Evolutionary conservation across 2,797 vertebrate genomes (phyloP).

Genomic region (Lacerta agilis): DNA sequence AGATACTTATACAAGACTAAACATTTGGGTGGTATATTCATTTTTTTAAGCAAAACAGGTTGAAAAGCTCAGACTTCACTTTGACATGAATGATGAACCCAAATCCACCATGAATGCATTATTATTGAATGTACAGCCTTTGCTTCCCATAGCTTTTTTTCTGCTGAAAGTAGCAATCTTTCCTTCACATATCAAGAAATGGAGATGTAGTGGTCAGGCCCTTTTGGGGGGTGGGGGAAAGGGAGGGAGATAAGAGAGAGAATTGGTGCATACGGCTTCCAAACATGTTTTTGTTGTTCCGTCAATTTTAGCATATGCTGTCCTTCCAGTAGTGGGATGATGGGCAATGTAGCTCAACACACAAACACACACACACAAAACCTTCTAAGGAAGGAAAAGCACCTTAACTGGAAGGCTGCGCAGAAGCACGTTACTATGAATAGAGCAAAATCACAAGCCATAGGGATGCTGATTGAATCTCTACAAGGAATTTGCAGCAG

Average conservation of each 20-base stretch:
- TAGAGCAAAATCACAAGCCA: neutral
- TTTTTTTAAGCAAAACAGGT: neutral
- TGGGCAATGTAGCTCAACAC: too few species aligned
- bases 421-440: neutral
- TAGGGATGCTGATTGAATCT: neutral
- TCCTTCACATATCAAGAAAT: neutral
- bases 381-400: neutral
- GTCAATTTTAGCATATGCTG: neutral
- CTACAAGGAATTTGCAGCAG: neutral
- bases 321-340: neutral
- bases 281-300: neutral
- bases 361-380: too few species aligned
- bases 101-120: neutral
- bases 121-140: constrained; percentile 39
- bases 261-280: neutral
- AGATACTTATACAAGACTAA: constrained; percentile 30
- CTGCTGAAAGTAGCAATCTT: neutral
- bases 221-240: neutral
- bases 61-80: neutral
- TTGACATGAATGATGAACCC: neutral
- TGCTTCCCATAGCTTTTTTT: neutral
- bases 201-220: neutral
- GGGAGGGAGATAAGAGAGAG: neutral
- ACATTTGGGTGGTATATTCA: constrained; percentile 44
- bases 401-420: neutral